phyloP scores from a whole-genome alignment of 2,113 vertebrate species.

The Heterochromis multidens region DNA sequence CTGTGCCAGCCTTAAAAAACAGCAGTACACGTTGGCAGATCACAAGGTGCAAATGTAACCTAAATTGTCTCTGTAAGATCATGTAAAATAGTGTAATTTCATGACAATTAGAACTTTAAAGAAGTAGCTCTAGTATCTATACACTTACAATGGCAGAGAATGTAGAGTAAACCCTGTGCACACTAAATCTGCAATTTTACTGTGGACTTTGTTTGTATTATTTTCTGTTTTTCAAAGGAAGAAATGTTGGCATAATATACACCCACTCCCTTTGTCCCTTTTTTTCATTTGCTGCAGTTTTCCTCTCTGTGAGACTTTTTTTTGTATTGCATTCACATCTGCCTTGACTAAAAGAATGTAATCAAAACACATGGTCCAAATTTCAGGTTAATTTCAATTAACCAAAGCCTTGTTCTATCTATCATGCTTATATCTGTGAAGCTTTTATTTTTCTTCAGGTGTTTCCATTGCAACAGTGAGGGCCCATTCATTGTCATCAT shows the following conservation, averaged over 20 bases:
- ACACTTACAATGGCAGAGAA: not conserved
- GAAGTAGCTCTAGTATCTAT: not conserved
- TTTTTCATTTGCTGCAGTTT: not conserved
- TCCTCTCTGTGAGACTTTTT: not conserved
- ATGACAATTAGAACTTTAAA: not conserved
- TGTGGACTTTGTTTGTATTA: not conserved
- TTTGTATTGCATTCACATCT: not conserved
- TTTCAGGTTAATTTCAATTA: not conserved
- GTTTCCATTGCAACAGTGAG: conserved; percentile 27
- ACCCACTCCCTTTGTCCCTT: not conserved
- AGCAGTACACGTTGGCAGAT: not conserved
- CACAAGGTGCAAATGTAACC: not conserved
- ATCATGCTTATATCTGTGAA: not conserved
- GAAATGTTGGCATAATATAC: not conserved
- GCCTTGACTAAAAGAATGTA: not conserved
- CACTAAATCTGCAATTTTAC: not conserved
- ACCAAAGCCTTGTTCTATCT: not conserved
- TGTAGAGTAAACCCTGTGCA: not conserved
- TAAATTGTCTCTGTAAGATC: not conserved
- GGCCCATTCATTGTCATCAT: conserved; percentile 35
- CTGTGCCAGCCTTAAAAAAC: not conserved
- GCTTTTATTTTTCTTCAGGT: not conserved
- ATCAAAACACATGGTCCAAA: not conserved
- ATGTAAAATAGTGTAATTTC: not conserved
- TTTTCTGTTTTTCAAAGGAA: not conserved